Base-by-base conservation (phyloP, 2,113 vertebrate species). In the Pangasianodon gigas region DNA sequence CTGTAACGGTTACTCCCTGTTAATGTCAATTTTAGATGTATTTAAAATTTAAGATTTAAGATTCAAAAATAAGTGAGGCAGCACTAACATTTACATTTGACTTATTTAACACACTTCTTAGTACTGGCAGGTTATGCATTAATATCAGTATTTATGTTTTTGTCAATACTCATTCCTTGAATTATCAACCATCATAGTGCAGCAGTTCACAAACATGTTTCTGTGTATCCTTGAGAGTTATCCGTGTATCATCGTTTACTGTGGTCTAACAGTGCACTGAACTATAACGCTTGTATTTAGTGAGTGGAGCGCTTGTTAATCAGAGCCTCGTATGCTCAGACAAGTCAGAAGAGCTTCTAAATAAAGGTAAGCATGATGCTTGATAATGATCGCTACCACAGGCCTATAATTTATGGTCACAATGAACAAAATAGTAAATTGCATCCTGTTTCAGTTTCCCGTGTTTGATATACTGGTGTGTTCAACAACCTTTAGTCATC, bases 1-100 rank as follows among this genome's bases (percentile, higher is more conserved):
- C 56, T 74, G 88, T 87, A 77, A 67, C 84, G 88, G 87, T 86
- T 85, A 84, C 81, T 92, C 37, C 77, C 46, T 82, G 82, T 91
- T 84, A 83, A 91, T 82, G 60, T 77, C 91, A 54, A 87, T 87
- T 77, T n/a, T n/a, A n/a, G 41, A 44, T 46, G 69, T 80, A 60
- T 90, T 82, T 89, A 80, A 87, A 77, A 77, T 52, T 51, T 77
- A n/a, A 79, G 26, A 52, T 41, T 18, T 86, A 21, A 54, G 56
- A 62, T 86, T 88, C 86, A 44, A 46, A 75, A 46, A 83, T 16
- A 19, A 51, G 52, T 44, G 10, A 84, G 10, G 26, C 58, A 56
- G 48, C 75, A 74, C 56, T 87, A 77, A 88, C 54, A 54, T 52
- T 37, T 41, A n/a, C 10, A 51, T 62, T 51, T 48, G 32, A 83